These are phyloP conservation scores for Spicauda simplicius DNA, from an alignment of 2,888 invertebrate species.

Conservation along the genomic window DNA sequence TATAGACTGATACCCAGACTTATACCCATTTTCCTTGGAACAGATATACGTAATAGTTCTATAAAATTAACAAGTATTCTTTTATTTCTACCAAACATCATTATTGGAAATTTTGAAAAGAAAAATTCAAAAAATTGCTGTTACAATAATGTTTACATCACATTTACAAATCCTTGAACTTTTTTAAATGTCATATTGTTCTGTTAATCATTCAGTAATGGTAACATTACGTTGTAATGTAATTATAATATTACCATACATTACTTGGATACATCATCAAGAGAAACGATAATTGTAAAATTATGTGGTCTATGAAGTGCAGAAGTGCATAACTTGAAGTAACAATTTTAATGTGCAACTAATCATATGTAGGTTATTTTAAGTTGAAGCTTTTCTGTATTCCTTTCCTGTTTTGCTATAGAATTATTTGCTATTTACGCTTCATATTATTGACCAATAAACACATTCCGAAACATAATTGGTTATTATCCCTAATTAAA, in stretches of 20 bases:
- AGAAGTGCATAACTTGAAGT: slow-evolving; percentile 9
- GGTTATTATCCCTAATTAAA: neutral
- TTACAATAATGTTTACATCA: no score
- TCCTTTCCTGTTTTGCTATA: slow-evolving; percentile 26
- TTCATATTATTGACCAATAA: neutral
- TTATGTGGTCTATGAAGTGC: slow-evolving; percentile 3
- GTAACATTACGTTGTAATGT: no score
- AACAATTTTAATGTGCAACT: slow-evolving; percentile 20
- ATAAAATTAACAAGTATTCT: no score
- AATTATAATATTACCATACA: neutral
- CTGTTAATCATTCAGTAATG: neutral
- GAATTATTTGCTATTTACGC: neutral
- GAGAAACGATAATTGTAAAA: slow-evolving; percentile 4
- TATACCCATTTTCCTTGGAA: no score
- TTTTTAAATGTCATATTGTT: neutral
- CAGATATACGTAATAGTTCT: no score
- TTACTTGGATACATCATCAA: neutral
- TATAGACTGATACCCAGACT: no score
- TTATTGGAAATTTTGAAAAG: no score
- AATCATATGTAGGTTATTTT: slow-evolving; percentile 32
- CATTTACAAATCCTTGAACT: slow-evolving; percentile 1
- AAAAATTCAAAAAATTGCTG: no score
- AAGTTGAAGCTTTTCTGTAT: slow-evolving; percentile 17
- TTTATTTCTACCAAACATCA: no score
- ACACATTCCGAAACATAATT: neutral